phyloP scores from a whole-genome alignment of 2,113 vertebrate genomes.

The Thermophis baileyi region DNA sequence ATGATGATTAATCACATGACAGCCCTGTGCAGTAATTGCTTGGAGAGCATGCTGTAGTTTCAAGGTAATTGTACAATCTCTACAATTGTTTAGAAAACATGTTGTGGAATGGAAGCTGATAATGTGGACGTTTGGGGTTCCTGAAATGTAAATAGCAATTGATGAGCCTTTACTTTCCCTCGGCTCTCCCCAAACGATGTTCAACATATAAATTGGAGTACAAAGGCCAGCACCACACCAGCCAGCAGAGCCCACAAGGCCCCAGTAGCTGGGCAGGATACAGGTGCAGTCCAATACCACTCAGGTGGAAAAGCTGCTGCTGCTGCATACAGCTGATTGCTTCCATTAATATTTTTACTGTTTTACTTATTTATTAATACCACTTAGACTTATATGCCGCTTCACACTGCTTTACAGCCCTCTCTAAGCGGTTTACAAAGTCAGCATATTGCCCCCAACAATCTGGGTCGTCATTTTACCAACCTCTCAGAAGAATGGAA shows the following conservation, averaged over 20 bases:
- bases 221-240: background rate
- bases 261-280: background rate
- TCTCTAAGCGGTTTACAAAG: background rate
- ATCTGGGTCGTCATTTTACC: background rate
- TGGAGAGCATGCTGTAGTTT: background rate
- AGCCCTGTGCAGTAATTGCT: background rate
- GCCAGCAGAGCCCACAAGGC: background rate
- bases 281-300: background rate
- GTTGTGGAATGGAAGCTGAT: conserved; percentile 12
- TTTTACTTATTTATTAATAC: background rate
- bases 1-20: background rate
- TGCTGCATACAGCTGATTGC: background rate
- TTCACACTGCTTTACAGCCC: background rate
- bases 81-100: background rate
- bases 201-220: background rate
- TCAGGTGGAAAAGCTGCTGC: background rate
- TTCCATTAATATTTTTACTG: background rate
- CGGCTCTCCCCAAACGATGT: background rate
- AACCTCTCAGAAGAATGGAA: background rate
- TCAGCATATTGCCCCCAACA: background rate
- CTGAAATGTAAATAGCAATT: background rate
- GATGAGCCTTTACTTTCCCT: background rate
- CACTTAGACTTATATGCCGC: background rate
- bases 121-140: background rate
- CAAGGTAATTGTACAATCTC: conserved; percentile 10